A percentile compares a stretch with the other conserved stretches of the same genome.
phyloP scores from a whole-genome alignment of 1,140 invertebrate genomes.

The Listronotus bonariensis region DNA sequence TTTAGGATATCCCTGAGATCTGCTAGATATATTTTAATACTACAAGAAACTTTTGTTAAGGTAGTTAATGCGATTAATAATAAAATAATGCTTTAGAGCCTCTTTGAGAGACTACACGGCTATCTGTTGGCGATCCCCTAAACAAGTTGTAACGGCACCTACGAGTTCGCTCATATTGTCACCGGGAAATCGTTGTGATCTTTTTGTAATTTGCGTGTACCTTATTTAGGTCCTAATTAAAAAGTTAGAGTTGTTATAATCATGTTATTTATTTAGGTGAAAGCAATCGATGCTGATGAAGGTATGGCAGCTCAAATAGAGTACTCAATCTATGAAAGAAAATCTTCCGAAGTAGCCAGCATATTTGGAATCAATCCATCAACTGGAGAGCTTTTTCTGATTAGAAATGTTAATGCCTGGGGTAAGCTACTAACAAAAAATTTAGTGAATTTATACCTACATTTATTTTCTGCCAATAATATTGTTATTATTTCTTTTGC shows the following conservation, averaged over 20 bases:
- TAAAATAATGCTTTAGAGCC: too few relatives aligned
- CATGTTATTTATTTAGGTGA: slow-evolving; percentile 61
- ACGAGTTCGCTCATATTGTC: too few relatives aligned
- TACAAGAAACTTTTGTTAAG: too few relatives aligned
- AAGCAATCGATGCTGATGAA: slow-evolving; percentile 67
- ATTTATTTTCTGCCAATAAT: neutral
- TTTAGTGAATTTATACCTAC: neutral
- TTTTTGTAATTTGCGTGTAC: too few relatives aligned
- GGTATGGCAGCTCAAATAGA: slow-evolving; percentile 65
- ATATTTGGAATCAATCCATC: slow-evolving; percentile 68
- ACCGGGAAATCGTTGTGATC: too few relatives aligned
- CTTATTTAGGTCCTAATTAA: too few relatives aligned
- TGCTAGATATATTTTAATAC: too few relatives aligned
- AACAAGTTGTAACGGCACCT: too few relatives aligned
- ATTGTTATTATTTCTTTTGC: slow-evolving; percentile 8
- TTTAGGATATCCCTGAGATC: too few relatives aligned
- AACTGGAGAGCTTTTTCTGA: slow-evolving; percentile 62
- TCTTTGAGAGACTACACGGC: too few relatives aligned
- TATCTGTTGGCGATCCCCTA: too few relatives aligned
- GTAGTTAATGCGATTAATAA: too few relatives aligned
- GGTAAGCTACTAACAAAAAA: slow-evolving; percentile 11
- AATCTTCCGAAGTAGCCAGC: slow-evolving; percentile 61
- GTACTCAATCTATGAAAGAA: slow-evolving; percentile 70
- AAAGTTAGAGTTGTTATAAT: neutral
- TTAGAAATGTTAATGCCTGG: slow-evolving; percentile 24